Evolutionary conservation across 2,888 invertebrate species (phyloP).

Genomic region (Lycophotia porphyrea): DNA sequence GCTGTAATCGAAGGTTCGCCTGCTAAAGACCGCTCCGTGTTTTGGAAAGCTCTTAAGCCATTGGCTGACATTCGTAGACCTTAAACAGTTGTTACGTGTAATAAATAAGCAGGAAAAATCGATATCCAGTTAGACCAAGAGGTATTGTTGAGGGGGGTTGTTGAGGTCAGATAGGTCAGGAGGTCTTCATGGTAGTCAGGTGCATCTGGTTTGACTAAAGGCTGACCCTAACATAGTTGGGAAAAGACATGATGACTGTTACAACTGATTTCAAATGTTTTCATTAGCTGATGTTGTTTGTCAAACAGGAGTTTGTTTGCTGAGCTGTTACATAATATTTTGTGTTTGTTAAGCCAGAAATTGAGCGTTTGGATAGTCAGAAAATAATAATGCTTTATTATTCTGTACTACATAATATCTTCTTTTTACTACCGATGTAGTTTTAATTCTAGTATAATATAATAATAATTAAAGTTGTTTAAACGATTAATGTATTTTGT

Average conservation of each 20-base stretch:
- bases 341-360: not conserved
- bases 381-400: conserved; percentile 6
- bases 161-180: not conserved
- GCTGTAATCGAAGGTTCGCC: not conserved
- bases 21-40: not conserved
- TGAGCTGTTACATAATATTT: not conserved
- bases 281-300: not conserved
- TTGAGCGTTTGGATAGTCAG: not conserved
- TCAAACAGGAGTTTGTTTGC: not conserved
- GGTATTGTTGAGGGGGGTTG: too few species aligned
- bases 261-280: not conserved
- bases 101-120: not conserved
- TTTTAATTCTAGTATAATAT: conserved; percentile 22
- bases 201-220: not conserved
- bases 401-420: conserved; percentile 18
- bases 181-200: not conserved
- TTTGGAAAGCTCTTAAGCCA: not conserved
- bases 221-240: not conserved
- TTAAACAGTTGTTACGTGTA: not conserved
- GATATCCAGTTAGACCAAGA: not conserved
- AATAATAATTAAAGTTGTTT: conserved; percentile 38
- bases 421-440: conserved; percentile 22
- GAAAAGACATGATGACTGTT: not conserved
- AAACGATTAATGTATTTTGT: conserved; percentile 23
- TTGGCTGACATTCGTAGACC: not conserved